These are phyloP conservation scores for Malacosoma neustria DNA, from an alignment of 2,888 invertebrate species.

Conservation along the genomic window DNA sequence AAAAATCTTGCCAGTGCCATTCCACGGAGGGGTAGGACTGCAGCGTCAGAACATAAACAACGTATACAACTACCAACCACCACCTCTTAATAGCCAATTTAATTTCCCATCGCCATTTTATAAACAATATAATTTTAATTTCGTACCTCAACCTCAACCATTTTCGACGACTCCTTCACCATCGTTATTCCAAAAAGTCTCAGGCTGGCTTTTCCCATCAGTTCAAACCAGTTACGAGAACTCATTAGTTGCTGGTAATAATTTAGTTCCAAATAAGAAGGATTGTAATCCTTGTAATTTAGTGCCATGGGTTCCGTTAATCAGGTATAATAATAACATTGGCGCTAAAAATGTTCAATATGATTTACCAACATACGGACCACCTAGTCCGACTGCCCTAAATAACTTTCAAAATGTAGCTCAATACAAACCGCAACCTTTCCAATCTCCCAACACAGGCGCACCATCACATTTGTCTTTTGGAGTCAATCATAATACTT, in stretches of 20 bases:
- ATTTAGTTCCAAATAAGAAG: slow-evolving; percentile 53
- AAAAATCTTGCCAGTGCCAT: slow-evolving; percentile 51
- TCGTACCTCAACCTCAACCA: slow-evolving; percentile 59
- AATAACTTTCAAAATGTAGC: slow-evolving; percentile 29
- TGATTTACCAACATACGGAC: slow-evolving; percentile 53
- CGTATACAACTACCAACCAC: slow-evolving; percentile 47
- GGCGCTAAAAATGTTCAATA: slow-evolving; percentile 44
- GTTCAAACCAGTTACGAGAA: slow-evolving; percentile 41
- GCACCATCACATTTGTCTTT: slow-evolving; percentile 27
- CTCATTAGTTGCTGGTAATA: slow-evolving; percentile 24
- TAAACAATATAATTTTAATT: slow-evolving; percentile 63
- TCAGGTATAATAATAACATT: slow-evolving; percentile 62
- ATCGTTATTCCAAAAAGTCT: slow-evolving; percentile 75
- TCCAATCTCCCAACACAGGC: slow-evolving; percentile 26
- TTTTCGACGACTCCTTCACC: slow-evolving; percentile 56
- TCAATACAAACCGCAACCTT: slow-evolving; percentile 36
- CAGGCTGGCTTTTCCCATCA: slow-evolving; percentile 77
- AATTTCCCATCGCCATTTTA: slow-evolving; percentile 64
- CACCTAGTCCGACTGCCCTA: slow-evolving; percentile 52
- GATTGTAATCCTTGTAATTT: slow-evolving; percentile 86
- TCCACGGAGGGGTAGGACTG: slow-evolving; percentile 39
- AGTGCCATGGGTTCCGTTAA: slow-evolving; percentile 87
- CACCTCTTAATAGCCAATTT: slow-evolving; percentile 34
- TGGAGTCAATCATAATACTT: slow-evolving; percentile 36
- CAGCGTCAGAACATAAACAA: slow-evolving; percentile 47